Conservation (phyloP, 2,113 vertebrate species). For the Gopherus evgoodei region DNA sequence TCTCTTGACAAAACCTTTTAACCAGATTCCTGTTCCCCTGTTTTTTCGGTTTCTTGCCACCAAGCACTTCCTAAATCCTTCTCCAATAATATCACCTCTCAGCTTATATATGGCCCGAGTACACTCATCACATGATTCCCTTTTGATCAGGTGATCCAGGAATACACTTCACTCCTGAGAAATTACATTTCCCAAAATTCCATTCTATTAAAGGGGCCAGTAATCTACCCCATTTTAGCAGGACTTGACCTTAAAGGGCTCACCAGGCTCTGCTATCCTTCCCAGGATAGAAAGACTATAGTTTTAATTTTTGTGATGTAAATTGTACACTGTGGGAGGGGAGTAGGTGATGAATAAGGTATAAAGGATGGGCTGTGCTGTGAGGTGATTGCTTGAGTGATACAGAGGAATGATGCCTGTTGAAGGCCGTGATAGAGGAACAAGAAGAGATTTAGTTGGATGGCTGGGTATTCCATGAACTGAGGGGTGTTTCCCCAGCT, state of each 20-base stretch:
- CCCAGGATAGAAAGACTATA: neutral
- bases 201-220: neutral
- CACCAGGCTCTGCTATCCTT: neutral
- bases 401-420: neutral
- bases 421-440: neutral
- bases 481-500: too few species aligned
- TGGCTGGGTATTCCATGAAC: too few species aligned
- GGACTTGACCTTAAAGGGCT: neutral
- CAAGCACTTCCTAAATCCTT: neutral
- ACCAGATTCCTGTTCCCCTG: neutral
- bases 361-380: neutral
- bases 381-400: neutral
- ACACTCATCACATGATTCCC: neutral
- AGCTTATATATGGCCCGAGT: too few species aligned
- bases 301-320: neutral
- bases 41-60: neutral
- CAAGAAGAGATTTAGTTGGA: neutral
- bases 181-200: neutral
- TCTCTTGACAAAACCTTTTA: neutral
- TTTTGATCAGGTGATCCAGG: neutral
- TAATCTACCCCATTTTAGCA: neutral
- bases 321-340: neutral
- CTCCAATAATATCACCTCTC: neutral
- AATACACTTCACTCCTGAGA: neutral
- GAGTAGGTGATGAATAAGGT: neutral